Percentiles rank a stretch among this genome's conserved stretches.
These are phyloP conservation scores for Litoditis marina DNA, from an alignment of 2,888 invertebrate genomes.

Conservation along the genomic window DNA sequence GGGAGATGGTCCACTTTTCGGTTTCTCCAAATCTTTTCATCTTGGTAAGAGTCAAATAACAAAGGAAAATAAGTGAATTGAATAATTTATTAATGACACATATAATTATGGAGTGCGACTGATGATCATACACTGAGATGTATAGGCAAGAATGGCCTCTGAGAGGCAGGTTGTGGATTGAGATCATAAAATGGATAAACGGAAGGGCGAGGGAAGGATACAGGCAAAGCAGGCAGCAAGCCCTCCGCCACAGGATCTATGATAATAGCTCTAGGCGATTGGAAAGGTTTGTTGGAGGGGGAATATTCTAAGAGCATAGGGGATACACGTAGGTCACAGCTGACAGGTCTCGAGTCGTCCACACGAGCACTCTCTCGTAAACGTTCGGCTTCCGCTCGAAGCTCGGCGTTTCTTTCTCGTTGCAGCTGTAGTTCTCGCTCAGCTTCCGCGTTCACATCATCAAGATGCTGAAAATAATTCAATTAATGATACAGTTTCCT, in stretches of 20 bases:
- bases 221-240: conserved; percentile 46
- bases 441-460: conserved; percentile 14
- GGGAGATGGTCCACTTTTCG: too few species aligned
- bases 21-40: too few species aligned
- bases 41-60: too few species aligned
- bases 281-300: conserved; percentile 45
- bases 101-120: conserved; percentile 12
- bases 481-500: too few species aligned
- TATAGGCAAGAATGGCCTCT: conserved; percentile 34
- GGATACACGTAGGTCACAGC: conserved; percentile 25
- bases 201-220: conserved; percentile 38
- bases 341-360: conserved; percentile 7
- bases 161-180: conserved; percentile 26
- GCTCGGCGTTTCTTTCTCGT: conserved; percentile 6
- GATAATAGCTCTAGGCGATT: conserved; percentile 27
- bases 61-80: conserved; percentile 1
- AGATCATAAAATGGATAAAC: conserved; percentile 32
- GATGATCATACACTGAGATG: conserved; percentile 39
- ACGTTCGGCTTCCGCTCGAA: conserved; percentile 3
- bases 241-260: conserved; percentile 51
- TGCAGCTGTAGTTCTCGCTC: conserved; percentile 8
- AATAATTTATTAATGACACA: conserved; percentile 20
- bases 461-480: conserved; percentile 32
- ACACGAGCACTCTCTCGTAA: conserved; percentile 10
- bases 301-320: conserved; percentile 49